Conservation (phyloP, 1,140 invertebrate genomes). For the Whitmania pigra region DNA sequence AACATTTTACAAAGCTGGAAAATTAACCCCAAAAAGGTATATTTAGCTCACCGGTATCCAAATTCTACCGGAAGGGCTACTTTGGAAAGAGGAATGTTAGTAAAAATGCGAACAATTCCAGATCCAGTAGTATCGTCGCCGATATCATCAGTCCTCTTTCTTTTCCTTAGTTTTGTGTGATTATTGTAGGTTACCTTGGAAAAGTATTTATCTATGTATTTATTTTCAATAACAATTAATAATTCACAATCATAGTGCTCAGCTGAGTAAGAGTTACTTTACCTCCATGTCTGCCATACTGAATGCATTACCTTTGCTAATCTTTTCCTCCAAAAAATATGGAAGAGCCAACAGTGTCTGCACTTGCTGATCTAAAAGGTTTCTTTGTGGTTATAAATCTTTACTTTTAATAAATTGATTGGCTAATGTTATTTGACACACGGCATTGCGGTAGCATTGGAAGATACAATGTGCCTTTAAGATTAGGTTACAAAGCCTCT, state of each 20-base stretch:
- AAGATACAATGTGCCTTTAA: no score
- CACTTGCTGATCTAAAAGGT: not conserved
- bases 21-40: not conserved
- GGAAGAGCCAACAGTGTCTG: not conserved
- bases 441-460: no score
- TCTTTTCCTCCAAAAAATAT: constrained; percentile 11
- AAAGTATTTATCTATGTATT: not conserved
- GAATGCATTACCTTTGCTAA: not conserved
- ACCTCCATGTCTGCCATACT: not conserved
- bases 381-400: not conserved
- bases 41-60: not conserved
- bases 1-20: not conserved
- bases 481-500: no score
- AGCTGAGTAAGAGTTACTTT: not conserved
- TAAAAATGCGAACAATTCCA: not conserved
- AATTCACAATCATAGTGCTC: not conserved
- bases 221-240: not conserved
- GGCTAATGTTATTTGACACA: no score
- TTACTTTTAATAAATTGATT: no score
- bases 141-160: not conserved
- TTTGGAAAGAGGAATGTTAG: not conserved
- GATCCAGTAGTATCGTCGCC: not conserved
- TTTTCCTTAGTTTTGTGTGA: constrained; percentile 7
- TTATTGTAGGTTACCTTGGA: not conserved
- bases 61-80: not conserved